Percentiles rank a stretch among this genome's conserved stretches.
Evolutionary conservation across 2,113 vertebrate genomes (phyloP).

Genomic region (Cottus gobio): DNA sequence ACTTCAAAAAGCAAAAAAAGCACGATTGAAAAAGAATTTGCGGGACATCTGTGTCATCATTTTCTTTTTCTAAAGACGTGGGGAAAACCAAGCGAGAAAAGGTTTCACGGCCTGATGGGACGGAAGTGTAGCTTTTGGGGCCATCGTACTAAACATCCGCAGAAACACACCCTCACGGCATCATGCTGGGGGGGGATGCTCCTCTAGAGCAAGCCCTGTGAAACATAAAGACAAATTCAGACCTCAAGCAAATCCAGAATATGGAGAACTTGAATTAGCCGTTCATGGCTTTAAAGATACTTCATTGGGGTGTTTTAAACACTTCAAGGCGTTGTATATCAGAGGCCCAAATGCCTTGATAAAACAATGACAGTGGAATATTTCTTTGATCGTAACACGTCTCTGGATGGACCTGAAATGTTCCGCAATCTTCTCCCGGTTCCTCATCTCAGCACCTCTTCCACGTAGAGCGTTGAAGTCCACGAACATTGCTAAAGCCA

Average conservation of each 20-base stretch:
- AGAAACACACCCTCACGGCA: neutral
- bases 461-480: neutral
- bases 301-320: neutral
- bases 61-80: too few species aligned
- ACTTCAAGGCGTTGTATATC: neutral
- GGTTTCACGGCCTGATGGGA: neutral
- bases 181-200: neutral
- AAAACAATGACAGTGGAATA: neutral
- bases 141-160: neutral
- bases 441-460: constrained; percentile 17
- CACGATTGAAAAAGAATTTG: constrained; percentile 11
- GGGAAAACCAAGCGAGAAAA: constrained; percentile 2
- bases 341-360: neutral
- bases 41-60: neutral
- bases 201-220: neutral
- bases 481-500: neutral
- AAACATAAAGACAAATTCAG: neutral
- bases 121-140: neutral
- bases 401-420: constrained; percentile 5
- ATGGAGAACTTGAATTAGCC: neutral
- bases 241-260: too few species aligned
- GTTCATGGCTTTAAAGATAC: neutral
- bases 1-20: constrained; percentile 23
- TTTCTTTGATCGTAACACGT: neutral
- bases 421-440: constrained; percentile 19